Conservation (phyloP, 2,797 vertebrate genomes). For the Microchirus variegatus region DNA sequence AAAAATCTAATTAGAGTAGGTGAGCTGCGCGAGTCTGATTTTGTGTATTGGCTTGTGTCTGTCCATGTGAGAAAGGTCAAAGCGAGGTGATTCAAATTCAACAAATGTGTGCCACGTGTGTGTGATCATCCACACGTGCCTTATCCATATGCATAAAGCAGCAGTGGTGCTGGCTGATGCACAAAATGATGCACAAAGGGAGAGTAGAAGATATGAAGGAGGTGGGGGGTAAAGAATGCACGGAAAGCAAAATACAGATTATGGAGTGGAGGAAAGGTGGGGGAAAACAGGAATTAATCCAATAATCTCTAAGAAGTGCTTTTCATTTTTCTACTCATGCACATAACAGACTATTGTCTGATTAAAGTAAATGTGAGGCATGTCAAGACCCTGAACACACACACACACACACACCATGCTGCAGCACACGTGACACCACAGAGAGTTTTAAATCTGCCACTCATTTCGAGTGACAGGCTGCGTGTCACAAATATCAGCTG, state of each 20-base stretch:
- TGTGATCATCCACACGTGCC: slow-evolving; percentile 14
- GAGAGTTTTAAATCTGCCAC: slow-evolving; percentile 31
- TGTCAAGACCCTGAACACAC: slow-evolving; percentile 26
- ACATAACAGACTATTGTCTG: slow-evolving; percentile 29
- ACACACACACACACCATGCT: slow-evolving; percentile 4
- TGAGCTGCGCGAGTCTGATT: slow-evolving; percentile 11
- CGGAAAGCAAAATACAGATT: slow-evolving; percentile 6
- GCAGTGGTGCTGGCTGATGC: slow-evolving; percentile 45
- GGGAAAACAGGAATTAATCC: slow-evolving; percentile 69
- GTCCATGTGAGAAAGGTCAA: not conserved
- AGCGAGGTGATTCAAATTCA: too few species aligned
- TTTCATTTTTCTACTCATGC: slow-evolving; percentile 39
- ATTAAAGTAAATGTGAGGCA: slow-evolving; percentile 21
- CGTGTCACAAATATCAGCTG: slow-evolving; percentile 49
- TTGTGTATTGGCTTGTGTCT: not conserved
- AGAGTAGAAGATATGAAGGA: slow-evolving; percentile 16
- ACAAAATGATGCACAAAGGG: slow-evolving; percentile 39
- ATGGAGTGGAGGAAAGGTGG: not conserved
- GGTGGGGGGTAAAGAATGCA: slow-evolving; percentile 15
- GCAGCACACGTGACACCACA: too few species aligned
- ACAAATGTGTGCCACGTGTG: not conserved
- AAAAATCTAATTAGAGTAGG: slow-evolving; percentile 31
- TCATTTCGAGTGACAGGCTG: slow-evolving; percentile 20
- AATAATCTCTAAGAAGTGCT: slow-evolving; percentile 49
- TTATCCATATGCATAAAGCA: slow-evolving; percentile 49